Evolutionary conservation across 2,888 invertebrate species (phyloP).

Genomic region (Tipula vernalis): DNA sequence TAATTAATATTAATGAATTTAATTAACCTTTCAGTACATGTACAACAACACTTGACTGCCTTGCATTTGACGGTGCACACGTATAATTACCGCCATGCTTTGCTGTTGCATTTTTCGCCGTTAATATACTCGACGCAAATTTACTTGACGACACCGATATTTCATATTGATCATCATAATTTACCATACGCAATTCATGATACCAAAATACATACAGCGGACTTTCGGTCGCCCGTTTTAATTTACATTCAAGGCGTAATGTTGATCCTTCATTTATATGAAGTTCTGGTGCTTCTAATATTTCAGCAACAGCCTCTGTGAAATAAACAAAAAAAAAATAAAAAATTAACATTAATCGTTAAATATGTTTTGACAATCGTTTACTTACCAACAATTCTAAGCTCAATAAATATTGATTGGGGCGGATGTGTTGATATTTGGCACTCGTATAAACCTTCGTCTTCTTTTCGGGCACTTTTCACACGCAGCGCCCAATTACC

Average conservation of each 20-base stretch:
- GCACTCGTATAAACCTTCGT: slow-evolving; percentile 37
- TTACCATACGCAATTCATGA: slow-evolving; percentile 64
- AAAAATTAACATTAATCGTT: not conserved
- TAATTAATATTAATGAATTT: no score
- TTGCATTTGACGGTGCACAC: slow-evolving; percentile 59
- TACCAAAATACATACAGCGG: slow-evolving; percentile 32
- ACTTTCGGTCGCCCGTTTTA: slow-evolving; percentile 19
- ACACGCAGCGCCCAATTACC: slow-evolving; percentile 35
- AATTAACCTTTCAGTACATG: slow-evolving; percentile 48
- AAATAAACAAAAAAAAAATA: not conserved
- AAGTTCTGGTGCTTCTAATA: slow-evolving; percentile 19
- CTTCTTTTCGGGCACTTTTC: slow-evolving; percentile 18
- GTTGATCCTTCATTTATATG: slow-evolving; percentile 21
- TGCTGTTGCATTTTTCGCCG: slow-evolving; percentile 42
- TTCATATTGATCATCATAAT: slow-evolving; percentile 57
- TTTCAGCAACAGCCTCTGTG: slow-evolving; percentile 20
- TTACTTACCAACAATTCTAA: slow-evolving; percentile 42
- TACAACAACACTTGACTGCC: slow-evolving; percentile 54
- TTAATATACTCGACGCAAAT: slow-evolving; percentile 45
- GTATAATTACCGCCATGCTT: slow-evolving; percentile 56
- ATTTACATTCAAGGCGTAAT: slow-evolving; percentile 19
- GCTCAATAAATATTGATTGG: slow-evolving; percentile 40
- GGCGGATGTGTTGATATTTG: slow-evolving; percentile 46
- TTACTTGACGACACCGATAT: slow-evolving; percentile 45
- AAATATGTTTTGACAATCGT: not conserved